Conservation (phyloP, 2,797 vertebrate genomes). For the Glossophaga mutica region DNA sequence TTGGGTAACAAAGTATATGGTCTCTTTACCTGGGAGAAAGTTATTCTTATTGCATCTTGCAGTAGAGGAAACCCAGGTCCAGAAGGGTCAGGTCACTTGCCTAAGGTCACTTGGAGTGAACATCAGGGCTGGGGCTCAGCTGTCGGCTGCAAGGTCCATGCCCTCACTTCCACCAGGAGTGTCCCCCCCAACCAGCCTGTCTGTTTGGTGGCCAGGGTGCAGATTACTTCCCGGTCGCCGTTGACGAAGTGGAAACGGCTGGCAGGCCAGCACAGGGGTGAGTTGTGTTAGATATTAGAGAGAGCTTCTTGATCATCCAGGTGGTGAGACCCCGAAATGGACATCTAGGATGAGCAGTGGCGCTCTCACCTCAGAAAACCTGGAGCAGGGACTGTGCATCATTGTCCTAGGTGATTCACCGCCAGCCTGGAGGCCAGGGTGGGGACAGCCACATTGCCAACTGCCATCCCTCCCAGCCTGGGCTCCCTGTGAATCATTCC, state of each 20-base stretch:
- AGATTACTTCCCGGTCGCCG: background rate
- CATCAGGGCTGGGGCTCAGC: background rate
- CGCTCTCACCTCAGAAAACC: slow-evolving; percentile 31
- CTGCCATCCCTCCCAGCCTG: background rate
- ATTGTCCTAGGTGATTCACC: slow-evolving; percentile 47
- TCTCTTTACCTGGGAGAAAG: background rate
- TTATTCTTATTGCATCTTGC: background rate
- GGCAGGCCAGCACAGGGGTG: slow-evolving; percentile 41
- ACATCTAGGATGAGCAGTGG: background rate
- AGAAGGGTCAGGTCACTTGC: background rate
- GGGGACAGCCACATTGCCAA: slow-evolving; percentile 13
- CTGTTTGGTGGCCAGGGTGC: background rate
- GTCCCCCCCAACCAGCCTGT: background rate
- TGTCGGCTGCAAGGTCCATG: background rate
- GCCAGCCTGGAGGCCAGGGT: slow-evolving; percentile 52
- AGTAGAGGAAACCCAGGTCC: background rate
- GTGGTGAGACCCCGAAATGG: slow-evolving; percentile 37
- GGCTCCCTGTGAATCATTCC: slow-evolving; percentile 46
- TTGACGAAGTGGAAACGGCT: slow-evolving; percentile 10
- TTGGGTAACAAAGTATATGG: background rate
- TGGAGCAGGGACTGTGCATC: slow-evolving; percentile 3
- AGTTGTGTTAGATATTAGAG: slow-evolving; percentile 31
- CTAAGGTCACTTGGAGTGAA: background rate
- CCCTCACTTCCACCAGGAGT: background rate
- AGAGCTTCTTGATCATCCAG: slow-evolving; percentile 41